These are phyloP conservation scores for Ophion ventricosus DNA, from an alignment of 2,888 invertebrate genomes.

Conservation along the genomic window DNA sequence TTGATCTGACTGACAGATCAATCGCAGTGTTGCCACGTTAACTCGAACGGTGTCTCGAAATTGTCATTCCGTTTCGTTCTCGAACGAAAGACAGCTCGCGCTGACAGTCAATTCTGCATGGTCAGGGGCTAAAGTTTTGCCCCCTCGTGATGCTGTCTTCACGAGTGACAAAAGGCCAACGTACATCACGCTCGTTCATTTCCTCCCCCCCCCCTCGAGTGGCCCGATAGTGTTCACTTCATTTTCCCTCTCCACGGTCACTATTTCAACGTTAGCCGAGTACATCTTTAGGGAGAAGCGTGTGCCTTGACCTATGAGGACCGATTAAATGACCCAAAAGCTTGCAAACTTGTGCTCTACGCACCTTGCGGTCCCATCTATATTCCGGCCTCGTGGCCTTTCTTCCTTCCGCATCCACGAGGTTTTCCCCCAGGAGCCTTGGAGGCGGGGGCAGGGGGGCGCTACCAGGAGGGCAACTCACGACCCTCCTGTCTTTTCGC, in stretches of 20 bases:
- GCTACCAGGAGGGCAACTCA: too few relatives aligned
- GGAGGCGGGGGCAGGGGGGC: background rate
- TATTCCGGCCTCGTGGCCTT: constrained; percentile 6
- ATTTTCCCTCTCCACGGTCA: constrained; percentile 24
- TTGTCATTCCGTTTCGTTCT: too few relatives aligned
- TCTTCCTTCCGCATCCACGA: constrained; percentile 17
- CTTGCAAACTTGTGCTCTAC: constrained; percentile 60
- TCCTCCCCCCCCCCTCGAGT: background rate
- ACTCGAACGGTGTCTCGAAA: too few relatives aligned
- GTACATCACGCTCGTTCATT: constrained; percentile 6
- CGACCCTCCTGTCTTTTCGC: background rate
- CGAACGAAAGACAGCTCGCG: too few relatives aligned
- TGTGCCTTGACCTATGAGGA: constrained; percentile 68
- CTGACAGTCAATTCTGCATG: constrained; percentile 1
- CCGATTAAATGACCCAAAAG: constrained; percentile 66
- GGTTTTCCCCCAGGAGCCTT: background rate
- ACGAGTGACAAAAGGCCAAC: constrained; percentile 5
- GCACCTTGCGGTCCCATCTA: constrained; percentile 61
- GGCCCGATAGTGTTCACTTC: background rate
- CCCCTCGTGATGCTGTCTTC: background rate
- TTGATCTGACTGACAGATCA: too few relatives aligned
- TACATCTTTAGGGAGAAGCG: constrained; percentile 46
- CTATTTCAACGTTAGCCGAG: constrained; percentile 60
- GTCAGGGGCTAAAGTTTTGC: background rate
- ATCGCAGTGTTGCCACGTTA: too few relatives aligned